Percentiles rank a stretch among this genome's conserved stretches.
These are phyloP conservation scores for Drosophila lacteicornis DNA, from an alignment of 1,140 invertebrate genomes.

Conservation along the genomic window DNA sequence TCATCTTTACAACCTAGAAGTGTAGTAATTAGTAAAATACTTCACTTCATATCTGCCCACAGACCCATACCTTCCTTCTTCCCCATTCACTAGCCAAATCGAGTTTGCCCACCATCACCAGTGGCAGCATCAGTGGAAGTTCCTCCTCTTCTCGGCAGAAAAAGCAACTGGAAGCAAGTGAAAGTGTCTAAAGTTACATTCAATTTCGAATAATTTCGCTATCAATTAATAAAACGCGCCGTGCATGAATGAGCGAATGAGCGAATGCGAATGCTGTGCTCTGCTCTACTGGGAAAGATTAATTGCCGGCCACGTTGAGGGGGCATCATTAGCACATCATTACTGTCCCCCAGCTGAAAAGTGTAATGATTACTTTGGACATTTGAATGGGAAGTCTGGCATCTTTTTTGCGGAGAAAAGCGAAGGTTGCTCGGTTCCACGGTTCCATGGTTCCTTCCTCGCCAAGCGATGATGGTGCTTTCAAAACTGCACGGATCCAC, in stretches of 20 bases:
- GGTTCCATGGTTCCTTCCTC: conserved; percentile 29
- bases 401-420: conserved; percentile 10
- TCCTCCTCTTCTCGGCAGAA: conserved; percentile 25
- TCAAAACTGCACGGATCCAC: conserved; percentile 38
- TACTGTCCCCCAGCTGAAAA: conserved; percentile 53
- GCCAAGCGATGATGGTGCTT: conserved; percentile 26
- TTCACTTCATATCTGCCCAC: neutral
- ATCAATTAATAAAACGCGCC: conserved; percentile 74
- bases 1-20: neutral
- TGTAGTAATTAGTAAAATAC: neutral
- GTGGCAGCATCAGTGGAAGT: conserved; percentile 1
- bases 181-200: conserved; percentile 73
- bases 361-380: conserved; percentile 42
- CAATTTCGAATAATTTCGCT: conserved; percentile 77
- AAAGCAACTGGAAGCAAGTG: conserved; percentile 53
- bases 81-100: conserved; percentile 7
- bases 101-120: conserved; percentile 15
- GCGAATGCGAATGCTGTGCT: conserved; percentile 31
- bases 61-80: neutral
- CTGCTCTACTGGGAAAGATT: conserved; percentile 63
- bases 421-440: conserved; percentile 38
- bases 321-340: conserved; percentile 78
- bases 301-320: conserved; percentile 55
- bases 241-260: conserved; percentile 54
- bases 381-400: conserved; percentile 49